Base-by-base conservation (phyloP, 1,140 invertebrate genomes). In the Limonius californicus region DNA sequence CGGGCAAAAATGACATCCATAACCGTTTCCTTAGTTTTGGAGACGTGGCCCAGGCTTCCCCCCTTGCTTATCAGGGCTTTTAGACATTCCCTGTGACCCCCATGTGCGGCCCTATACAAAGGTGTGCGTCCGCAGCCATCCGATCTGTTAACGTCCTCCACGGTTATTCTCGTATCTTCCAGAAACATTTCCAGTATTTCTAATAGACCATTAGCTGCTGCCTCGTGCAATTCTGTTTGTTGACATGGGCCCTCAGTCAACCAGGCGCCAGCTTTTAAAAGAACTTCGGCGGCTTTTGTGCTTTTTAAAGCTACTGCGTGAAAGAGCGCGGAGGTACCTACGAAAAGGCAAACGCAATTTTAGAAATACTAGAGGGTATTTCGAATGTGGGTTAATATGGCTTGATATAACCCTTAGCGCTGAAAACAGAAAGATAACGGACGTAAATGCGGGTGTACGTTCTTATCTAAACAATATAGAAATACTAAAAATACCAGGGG, bases 181-280 rank as follows among this genome's bases (percentile, higher is more conserved):
- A 67, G 45, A 47, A 67, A 59, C 14, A 57, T 15, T 9, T 35
- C 16, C 12, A 67, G 50, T 12, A 64, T 65, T 9, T 60, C 47
- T 18, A 43, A 15, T 11, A 39, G 32, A 47, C 63, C 63, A 35
- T 58, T 59, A 53, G 57, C 57, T 16, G 59, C 63, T 15, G 64
- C 54, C 18, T 62, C 57, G 39, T 67, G 66, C 20, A 67, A 43
- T 50, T 64, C 63, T 20, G 60, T 65, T 53, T 60, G 56, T 20
- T 54, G 30, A 47, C 53, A 30, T n/a, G 59, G 42, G n/a, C 54
- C 55, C 21, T 57, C 20, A 8, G 54, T 50, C 43, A 67, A 30
- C 66, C 66, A 67, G 1, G 66, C 66, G 7, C 66, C 66, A 20
- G 59, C 63, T 43, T 59, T 53, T 21, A 67, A 32, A 21, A 67